Percentiles rank a stretch among this genome's conserved stretches.
Conservation (phyloP, 2,888 invertebrate species). For the Trileptium ribeirensis region DNA sequence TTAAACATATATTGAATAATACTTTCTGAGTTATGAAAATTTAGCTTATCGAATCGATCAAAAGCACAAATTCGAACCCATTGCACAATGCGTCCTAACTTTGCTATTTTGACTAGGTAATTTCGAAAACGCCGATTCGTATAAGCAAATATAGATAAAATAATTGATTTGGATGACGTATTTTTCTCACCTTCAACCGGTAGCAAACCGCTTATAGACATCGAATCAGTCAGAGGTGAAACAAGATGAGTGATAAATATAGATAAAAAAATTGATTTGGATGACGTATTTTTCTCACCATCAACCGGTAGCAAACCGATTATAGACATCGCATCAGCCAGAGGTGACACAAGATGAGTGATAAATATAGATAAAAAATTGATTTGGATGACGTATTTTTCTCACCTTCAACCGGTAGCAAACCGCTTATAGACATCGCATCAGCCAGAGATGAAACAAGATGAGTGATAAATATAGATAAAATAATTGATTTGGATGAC, state of each 20-base stretch:
- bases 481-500: background rate
- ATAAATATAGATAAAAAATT: too few species aligned
- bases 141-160: too few species aligned
- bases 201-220: slow-evolving; percentile 56
- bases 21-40: too few species aligned
- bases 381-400: too few species aligned
- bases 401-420: slow-evolving; percentile 50
- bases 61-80: too few species aligned
- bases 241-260: slow-evolving; percentile 62
- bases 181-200: slow-evolving; percentile 41
- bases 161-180: background rate
- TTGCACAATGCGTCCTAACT: too few species aligned
- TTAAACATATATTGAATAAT: too few species aligned
- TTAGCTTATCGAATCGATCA: too few species aligned
- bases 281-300: too few species aligned
- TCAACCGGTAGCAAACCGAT: slow-evolving; percentile 55
- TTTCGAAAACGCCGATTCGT: too few species aligned
- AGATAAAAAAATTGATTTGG: too few species aligned
- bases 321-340: slow-evolving; percentile 57
- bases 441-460: slow-evolving; percentile 59
- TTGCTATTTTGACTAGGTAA: too few species aligned
- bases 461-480: slow-evolving; percentile 62
- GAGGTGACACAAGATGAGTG: slow-evolving; percentile 59
- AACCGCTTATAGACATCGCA: slow-evolving; percentile 56
- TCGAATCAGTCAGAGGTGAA: slow-evolving; percentile 58